Base-by-base conservation (phyloP, 2,113 vertebrate genomes). In the Grallaria varia region DNA sequence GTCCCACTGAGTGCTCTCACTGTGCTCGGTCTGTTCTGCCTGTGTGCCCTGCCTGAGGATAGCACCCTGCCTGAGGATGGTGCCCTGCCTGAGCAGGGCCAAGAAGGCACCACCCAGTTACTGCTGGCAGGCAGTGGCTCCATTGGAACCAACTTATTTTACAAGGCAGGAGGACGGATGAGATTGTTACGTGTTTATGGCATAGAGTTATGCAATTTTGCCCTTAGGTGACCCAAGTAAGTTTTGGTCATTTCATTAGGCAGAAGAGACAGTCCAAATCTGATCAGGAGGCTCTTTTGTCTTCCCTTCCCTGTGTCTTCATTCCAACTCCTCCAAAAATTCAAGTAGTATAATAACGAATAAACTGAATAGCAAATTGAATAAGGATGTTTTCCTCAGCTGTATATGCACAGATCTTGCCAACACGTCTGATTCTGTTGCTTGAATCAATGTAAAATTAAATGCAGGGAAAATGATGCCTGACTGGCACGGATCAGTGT, bases 11-110 rank as follows among this genome's bases (percentile, higher is more conserved):
- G 8, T 21, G 3, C 8, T 47, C 4, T 24, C 18, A 4, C 10
- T 33, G 42, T 55, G 49, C 69, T 68, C 35, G 44, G 20, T 28
- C 39, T 49, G 55, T 4, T 33, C 33, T 50, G 9, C 5, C 3
- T 2, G 9, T 28, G 9, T 63, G 64, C 33, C 24, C 42, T 1
- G 0, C 0, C 0, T 5, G 8, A 60, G 45, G 59, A 10, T 12
- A 31, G 44, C 8, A 14, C 25, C 45, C n/a, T 33, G 33, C 9
- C 42, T 14, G 10, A 8, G 28, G n/a, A n/a, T n/a, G n/a, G n/a
- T n/a, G n/a, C 25, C 45, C n/a, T 33, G 33, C 9, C 42, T 14
- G 10, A 8, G 28, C 4, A 24, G 14, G 12, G 39, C 69, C 76
- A 16, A 52, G 45, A 7, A 31, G 37, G 39, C 27, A 16, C 33